These are phyloP conservation scores for Thalpophila matura DNA, from an alignment of 2,888 invertebrate species.

Conservation along the genomic window DNA sequence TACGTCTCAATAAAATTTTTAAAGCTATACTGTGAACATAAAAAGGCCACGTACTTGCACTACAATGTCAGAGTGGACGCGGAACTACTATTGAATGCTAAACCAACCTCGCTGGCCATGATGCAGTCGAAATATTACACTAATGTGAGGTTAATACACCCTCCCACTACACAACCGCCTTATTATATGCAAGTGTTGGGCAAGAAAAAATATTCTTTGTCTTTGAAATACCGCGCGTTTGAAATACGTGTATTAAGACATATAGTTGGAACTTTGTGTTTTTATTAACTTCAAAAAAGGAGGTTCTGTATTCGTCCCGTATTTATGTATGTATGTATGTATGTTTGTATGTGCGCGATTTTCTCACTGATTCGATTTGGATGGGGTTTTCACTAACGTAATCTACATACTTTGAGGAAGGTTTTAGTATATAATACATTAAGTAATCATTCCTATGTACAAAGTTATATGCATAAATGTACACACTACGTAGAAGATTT, in stretches of 20 bases:
- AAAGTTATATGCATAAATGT: too few relatives aligned
- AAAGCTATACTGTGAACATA: conserved; percentile 42
- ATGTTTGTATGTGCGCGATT: too few relatives aligned
- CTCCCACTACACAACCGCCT: conserved; percentile 28
- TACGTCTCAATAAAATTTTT: conserved; percentile 50
- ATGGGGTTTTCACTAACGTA: too few relatives aligned
- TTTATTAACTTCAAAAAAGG: too few relatives aligned
- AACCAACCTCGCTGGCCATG: conserved; percentile 65
- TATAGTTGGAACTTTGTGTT: conserved; percentile 10
- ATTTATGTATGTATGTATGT: too few relatives aligned
- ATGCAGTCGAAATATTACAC: conserved; percentile 59
- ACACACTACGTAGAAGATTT: too few relatives aligned
- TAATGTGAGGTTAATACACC: conserved; percentile 62
- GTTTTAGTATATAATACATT: too few relatives aligned
- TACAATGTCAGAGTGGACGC: conserved; percentile 65
- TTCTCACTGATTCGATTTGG: too few relatives aligned
- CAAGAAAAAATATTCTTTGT: conserved; percentile 39
- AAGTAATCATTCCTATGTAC: too few relatives aligned
- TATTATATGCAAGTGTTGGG: conserved; percentile 28
- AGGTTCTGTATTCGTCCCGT: too few relatives aligned
- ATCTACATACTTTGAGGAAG: too few relatives aligned
- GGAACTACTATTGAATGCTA: conserved; percentile 67
- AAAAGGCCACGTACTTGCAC: conserved; percentile 63
- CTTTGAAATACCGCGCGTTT: conserved; percentile 23
- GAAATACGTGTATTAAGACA: conserved; percentile 18